Conservation (phyloP, 2,888 invertebrate genomes). For the Luperina nickerlii region DNA sequence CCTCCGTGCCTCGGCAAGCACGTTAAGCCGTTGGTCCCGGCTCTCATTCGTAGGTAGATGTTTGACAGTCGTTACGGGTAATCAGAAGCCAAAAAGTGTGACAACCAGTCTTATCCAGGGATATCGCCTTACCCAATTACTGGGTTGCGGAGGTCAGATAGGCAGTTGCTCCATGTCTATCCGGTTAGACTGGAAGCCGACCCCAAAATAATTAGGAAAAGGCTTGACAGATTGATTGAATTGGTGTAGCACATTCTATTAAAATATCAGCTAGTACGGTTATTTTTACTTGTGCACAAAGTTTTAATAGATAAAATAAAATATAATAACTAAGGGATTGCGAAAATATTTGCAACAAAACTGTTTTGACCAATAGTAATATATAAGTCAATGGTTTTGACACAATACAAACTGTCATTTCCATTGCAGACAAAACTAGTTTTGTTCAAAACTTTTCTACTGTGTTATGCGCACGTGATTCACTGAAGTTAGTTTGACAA, state of each 20-base stretch:
- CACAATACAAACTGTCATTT: not conserved
- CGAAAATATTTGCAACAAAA: not conserved
- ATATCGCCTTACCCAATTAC: too few relatives aligned
- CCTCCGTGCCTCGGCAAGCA: too few relatives aligned
- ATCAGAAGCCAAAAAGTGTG: too few relatives aligned
- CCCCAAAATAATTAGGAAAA: too few relatives aligned
- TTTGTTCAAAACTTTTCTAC: constrained; percentile 8
- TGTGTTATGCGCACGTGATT: not conserved
- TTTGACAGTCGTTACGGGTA: too few relatives aligned
- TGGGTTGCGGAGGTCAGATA: too few relatives aligned
- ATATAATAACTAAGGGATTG: not conserved
- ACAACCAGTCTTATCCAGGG: too few relatives aligned
- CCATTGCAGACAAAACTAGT: constrained; percentile 12
- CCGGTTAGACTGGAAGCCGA: not conserved
- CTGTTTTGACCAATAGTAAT: not conserved
- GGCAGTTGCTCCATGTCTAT: not conserved
- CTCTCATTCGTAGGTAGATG: not conserved
- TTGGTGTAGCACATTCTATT: not conserved
- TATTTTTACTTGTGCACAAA: not conserved
- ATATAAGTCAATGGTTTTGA: too few relatives aligned
- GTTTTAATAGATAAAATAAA: not conserved
- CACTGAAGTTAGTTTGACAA: constrained; percentile 27
- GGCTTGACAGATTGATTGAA: too few relatives aligned
- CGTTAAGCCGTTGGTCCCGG: too few relatives aligned
- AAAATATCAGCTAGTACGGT: not conserved